Percentiles rank a stretch among this genome's conserved stretches.
These are phyloP conservation scores for Scrobipalpa atriplicella DNA, from an alignment of 2,888 invertebrate species.

Conservation along the genomic window DNA sequence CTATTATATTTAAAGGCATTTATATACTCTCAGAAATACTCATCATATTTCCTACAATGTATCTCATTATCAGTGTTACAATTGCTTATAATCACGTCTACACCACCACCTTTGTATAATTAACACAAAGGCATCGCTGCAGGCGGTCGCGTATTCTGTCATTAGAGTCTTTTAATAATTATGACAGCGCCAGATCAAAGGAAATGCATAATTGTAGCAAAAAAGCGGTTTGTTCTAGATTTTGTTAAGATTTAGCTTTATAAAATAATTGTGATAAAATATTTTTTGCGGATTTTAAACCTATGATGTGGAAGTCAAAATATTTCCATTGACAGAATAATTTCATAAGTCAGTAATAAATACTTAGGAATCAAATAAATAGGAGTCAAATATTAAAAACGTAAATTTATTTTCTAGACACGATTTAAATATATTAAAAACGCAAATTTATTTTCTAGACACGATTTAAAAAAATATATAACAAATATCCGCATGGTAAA, in stretches of 20 bases:
- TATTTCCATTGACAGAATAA: too few relatives aligned
- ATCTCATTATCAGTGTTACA: background rate
- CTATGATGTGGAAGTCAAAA: background rate
- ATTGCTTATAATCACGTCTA: conserved; percentile 13
- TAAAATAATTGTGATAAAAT: background rate
- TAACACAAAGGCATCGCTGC: conserved; percentile 53
- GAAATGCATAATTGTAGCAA: conserved; percentile 29
- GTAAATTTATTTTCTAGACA: too few relatives aligned
- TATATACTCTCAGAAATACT: background rate
- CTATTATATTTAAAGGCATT: background rate
- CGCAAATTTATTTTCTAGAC: too few relatives aligned
- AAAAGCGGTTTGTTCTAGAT: background rate
- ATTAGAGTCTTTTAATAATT: conserved; percentile 51
- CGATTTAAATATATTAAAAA: too few relatives aligned
- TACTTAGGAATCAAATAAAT: too few relatives aligned
- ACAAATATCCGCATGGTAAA: too few relatives aligned
- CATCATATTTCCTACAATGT: background rate
- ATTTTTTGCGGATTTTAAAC: background rate
- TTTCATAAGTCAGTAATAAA: too few relatives aligned
- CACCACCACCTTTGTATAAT: conserved; percentile 45
- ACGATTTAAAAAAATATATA: too few relatives aligned
- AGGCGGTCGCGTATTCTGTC: conserved; percentile 47
- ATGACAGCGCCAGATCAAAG: conserved; percentile 39
- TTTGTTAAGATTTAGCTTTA: background rate
- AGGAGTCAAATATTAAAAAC: too few relatives aligned